A percentile compares a stretch with the other conserved stretches of the same genome.
These are phyloP conservation scores for Tetragonula clypearis DNA, from an alignment of 1,140 invertebrate genomes.

Conservation along the genomic window DNA sequence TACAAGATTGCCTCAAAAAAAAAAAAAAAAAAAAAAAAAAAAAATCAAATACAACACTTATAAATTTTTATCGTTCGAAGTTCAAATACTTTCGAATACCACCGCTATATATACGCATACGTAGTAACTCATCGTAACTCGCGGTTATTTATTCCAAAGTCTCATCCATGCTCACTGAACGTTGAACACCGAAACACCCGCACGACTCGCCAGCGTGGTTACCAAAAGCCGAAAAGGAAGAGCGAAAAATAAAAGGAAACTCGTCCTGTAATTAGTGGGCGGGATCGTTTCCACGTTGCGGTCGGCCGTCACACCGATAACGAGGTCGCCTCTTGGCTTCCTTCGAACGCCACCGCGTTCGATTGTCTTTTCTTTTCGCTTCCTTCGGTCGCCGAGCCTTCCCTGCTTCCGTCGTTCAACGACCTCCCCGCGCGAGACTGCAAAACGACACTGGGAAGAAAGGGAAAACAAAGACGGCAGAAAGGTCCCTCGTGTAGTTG, in stretches of 20 bases:
- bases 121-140: not conserved
- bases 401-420: slow-evolving; percentile 62
- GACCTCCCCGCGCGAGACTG: slow-evolving; percentile 76
- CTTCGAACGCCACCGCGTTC: not conserved
- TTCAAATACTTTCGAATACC: no score
- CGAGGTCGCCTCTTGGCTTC: slow-evolving; percentile 7
- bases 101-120: no score
- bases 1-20: no score
- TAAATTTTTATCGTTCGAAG: no score
- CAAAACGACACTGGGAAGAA: slow-evolving; percentile 81
- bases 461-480: slow-evolving; percentile 81
- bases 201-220: not conserved
- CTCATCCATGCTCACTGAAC: no score
- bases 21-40: no score
- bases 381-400: slow-evolving; percentile 34
- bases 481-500: slow-evolving; percentile 78
- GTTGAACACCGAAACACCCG: not conserved
- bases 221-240: not conserved
- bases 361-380: slow-evolving; percentile 21
- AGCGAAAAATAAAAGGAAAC: not conserved
- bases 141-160: not conserved
- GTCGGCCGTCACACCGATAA: slow-evolving; percentile 39
- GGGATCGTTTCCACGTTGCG: slow-evolving; percentile 44
- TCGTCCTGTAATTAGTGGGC: slow-evolving; percentile 17
- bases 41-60: no score